These are phyloP conservation scores for Lordiphosa mommai DNA, from an alignment of 1,140 invertebrate genomes.

Conservation along the genomic window DNA sequence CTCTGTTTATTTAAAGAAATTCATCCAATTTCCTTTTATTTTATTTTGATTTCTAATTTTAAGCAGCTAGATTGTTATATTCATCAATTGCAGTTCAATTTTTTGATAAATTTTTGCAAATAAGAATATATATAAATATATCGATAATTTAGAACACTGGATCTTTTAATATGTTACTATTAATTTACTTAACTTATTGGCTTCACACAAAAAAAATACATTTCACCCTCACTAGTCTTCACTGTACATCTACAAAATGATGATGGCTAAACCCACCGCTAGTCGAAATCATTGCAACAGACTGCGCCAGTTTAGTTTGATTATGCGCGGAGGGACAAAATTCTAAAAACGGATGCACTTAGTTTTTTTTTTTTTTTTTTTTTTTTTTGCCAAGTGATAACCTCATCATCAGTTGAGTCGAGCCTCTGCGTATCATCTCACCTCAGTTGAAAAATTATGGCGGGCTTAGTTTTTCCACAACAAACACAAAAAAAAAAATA, in stretches of 20 bases:
- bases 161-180: too few relatives aligned
- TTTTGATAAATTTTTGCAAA: too few relatives aligned
- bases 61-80: too few relatives aligned
- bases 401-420: slow-evolving; percentile 56
- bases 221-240: neutral
- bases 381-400: slow-evolving; percentile 55
- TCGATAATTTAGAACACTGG: too few relatives aligned
- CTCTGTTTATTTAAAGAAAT: too few relatives aligned
- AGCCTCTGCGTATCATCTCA: slow-evolving; percentile 33
- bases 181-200: too few relatives aligned
- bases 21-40: too few relatives aligned
- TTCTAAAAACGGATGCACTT: slow-evolving; percentile 74
- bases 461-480: slow-evolving; percentile 44
- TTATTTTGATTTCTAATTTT: too few relatives aligned
- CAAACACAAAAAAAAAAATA: slow-evolving; percentile 10
- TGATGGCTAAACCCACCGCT: neutral
- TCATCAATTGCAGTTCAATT: too few relatives aligned
- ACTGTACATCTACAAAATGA: neutral
- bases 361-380: slow-evolving; percentile 47
- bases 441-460: slow-evolving; percentile 56
- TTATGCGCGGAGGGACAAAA: slow-evolving; percentile 45
- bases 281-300: slow-evolving; percentile 8
- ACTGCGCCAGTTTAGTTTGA: slow-evolving; percentile 74
- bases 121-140: too few relatives aligned
- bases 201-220: too few relatives aligned